Evolutionary conservation across 2,888 invertebrate species (phyloP).

Genomic region (Gymnocheta viridis): DNA sequence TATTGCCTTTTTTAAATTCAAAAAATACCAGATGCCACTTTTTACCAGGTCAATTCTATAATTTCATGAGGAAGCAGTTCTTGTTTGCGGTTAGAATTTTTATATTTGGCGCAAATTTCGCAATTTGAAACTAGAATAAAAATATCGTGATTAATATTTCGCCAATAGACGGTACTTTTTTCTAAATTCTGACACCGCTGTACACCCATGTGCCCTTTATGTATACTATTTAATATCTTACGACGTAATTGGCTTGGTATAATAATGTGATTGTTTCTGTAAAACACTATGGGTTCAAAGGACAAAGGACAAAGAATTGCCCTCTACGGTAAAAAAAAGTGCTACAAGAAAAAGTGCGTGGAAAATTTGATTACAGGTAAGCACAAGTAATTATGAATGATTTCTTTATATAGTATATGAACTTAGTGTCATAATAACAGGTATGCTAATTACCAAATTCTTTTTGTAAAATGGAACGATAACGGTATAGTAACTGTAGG

Average conservation of each 20-base stretch:
- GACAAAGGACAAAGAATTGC: too few relatives aligned
- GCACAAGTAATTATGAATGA: too few relatives aligned
- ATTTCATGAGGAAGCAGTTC: constrained; percentile 20
- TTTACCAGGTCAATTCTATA: constrained; percentile 5
- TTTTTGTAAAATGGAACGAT: too few relatives aligned
- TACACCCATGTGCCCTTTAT: constrained; percentile 60
- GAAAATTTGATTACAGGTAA: too few relatives aligned
- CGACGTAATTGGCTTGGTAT: constrained; percentile 39
- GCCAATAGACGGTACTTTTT: constrained; percentile 46
- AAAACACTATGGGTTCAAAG: too few relatives aligned
- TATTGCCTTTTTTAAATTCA: constrained; percentile 8
- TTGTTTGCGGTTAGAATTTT: too few relatives aligned
- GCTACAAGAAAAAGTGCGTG: too few relatives aligned
- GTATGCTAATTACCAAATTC: too few relatives aligned
- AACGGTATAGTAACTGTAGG: too few relatives aligned
- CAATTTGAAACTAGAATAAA: constrained; percentile 45
- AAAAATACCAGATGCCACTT: constrained; percentile 28
- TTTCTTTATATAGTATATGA: too few relatives aligned
- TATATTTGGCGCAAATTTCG: constrained; percentile 9
- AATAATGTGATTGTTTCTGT: constrained; percentile 54
- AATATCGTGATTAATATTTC: constrained; percentile 56
- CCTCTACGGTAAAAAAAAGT: too few relatives aligned
- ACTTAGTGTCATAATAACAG: too few relatives aligned
- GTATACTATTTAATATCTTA: constrained; percentile 38
- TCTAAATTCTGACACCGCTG: constrained; percentile 54